Evolutionary conservation across 1,140 invertebrate genomes (phyloP).

Genomic region (Eufriesea mexicana): DNA sequence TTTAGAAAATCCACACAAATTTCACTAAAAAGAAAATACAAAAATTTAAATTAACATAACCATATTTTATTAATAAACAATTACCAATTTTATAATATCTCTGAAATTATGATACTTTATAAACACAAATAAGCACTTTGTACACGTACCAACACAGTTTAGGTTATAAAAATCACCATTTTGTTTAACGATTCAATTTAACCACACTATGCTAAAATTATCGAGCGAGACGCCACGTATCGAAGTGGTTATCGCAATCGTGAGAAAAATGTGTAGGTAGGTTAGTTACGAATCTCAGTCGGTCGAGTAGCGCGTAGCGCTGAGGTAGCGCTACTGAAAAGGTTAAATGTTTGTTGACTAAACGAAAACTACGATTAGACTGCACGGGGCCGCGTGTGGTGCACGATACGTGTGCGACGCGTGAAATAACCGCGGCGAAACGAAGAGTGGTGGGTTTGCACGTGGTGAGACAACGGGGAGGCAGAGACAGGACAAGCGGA

Average conservation of each 20-base stretch:
- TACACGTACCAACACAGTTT: no score
- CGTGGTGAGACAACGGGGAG: slow-evolving; percentile 19
- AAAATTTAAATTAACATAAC: no score
- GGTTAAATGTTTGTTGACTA: slow-evolving; percentile 48
- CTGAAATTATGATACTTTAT: not conserved
- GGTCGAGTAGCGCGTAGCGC: not conserved
- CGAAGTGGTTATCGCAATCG: not conserved
- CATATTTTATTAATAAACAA: not conserved
- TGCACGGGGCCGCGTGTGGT: not conserved
- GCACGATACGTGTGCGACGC: not conserved
- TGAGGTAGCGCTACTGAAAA: slow-evolving; percentile 26
- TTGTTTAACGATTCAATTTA: not conserved
- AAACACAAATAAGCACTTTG: no score
- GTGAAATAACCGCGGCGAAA: slow-evolving; percentile 27
- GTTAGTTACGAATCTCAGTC: not conserved
- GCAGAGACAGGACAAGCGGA: slow-evolving; percentile 3
- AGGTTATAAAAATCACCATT: no score
- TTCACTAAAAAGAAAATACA: not conserved
- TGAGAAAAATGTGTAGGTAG: not conserved
- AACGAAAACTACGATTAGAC: slow-evolving; percentile 20
- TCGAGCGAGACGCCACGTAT: not conserved
- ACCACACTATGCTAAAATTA: not conserved
- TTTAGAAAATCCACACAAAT: not conserved
- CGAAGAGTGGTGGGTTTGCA: slow-evolving; percentile 4
- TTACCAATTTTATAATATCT: not conserved